Base-by-base conservation (phyloP, 37 sponge, comb jelly and placozoan species). In the Oopsacas minuta region DNA sequence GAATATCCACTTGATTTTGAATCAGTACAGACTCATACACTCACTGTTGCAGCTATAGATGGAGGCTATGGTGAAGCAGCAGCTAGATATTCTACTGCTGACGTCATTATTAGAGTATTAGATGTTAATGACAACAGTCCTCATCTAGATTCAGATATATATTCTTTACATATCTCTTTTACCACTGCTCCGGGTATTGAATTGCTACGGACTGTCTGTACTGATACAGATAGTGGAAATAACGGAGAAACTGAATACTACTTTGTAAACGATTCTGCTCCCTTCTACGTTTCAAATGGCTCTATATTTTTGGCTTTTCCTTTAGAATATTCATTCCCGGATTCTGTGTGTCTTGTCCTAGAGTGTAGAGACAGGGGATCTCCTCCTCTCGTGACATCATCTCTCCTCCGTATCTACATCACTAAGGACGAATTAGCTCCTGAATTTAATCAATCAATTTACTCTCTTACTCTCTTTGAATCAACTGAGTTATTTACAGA, bases 91-190 rank as follows among this genome's bases (percentile, higher is more conserved):
- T 51, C 88, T 35, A 83, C 38, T 22, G 86, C 85, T 82, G 86
- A 51, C 32, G 89, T 91, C 1, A 94, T 83, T n/a, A 82, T 94
- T 1, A 51, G 85, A 36, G 88, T 94, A 20, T 10, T 83, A 1
- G 92, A 90, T 84, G 53, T 81, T 1, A 94, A 94, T 88, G 91
- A 92, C 49, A 83, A 92, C 37, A 35, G 83, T 23, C 94, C 94
- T 32, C 1, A 37, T 25, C 88, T 93, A 75, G 38, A 42, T 0
- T 84, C 82, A 34, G 10, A 7, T 38, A 36, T 37, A 0, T 90
- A 90, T 36, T 7, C 52, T 0, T 75, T 32, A 81, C 37, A 36
- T 36, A n/a, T 52, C 37, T 34, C 37, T 1, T 5, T 5, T 36
- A 75, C 5, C 53, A 22, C 85, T 3, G 23, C 81, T 69, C 12